These are phyloP conservation scores for Hypsopygia costalis DNA, from an alignment of 2,888 invertebrate species.

Conservation along the genomic window DNA sequence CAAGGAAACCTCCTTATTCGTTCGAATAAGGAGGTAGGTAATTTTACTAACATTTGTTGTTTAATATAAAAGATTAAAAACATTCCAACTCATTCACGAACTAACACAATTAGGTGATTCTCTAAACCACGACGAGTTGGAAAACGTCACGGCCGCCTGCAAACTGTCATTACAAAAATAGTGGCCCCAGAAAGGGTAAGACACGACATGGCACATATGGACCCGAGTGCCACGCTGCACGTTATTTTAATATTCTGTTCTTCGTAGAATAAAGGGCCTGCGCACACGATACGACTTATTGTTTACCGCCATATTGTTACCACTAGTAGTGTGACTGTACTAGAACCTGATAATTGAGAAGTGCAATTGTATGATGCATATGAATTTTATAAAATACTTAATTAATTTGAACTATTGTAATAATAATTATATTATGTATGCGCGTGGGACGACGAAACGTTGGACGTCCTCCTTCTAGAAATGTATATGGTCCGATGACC, in stretches of 20 bases:
- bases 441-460: too few species aligned
- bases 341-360: too few species aligned
- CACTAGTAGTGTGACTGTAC: too few species aligned
- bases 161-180: conserved; percentile 77
- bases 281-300: background rate
- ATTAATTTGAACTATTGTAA: too few species aligned
- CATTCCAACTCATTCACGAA: conserved; percentile 43
- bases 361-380: too few species aligned
- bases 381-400: too few species aligned
- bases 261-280: conserved; percentile 28
- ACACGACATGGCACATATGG: conserved; percentile 71
- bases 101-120: conserved; percentile 68
- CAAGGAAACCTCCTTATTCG: too few species aligned
- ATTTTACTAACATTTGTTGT: conserved; percentile 58
- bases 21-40: too few species aligned
- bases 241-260: conserved; percentile 64
- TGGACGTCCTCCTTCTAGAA: too few species aligned
- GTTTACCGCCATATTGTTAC: conserved; percentile 13
- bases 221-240: conserved; percentile 32
- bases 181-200: conserved; percentile 76
- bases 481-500: too few species aligned
- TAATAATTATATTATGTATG: too few species aligned
- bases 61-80: too few species aligned
- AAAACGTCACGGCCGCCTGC: conserved; percentile 54
- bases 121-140: conserved; percentile 35